Percentiles rank a stretch among this genome's conserved stretches.
Evolutionary conservation across 2,797 vertebrate species (phyloP).

Genomic region (Galagoides demidoff): DNA sequence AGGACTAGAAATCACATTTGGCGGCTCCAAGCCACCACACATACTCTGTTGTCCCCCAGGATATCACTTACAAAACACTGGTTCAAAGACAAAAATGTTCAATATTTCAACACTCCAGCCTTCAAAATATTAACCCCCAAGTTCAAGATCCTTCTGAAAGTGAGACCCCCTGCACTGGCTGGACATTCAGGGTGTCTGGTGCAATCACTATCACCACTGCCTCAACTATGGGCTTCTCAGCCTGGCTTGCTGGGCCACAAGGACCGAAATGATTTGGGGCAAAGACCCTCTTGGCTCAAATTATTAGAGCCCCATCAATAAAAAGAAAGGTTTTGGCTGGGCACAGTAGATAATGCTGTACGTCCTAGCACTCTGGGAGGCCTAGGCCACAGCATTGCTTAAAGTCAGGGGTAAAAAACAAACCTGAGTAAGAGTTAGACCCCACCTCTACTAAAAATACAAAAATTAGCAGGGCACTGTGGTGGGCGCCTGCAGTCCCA

Average conservation of each 20-base stretch:
- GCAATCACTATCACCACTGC: rapidly evolving
- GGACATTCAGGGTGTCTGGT: rapidly evolving
- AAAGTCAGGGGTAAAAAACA: too few relatives aligned
- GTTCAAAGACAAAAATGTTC: not conserved
- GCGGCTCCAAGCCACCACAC: not conserved
- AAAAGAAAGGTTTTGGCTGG: not conserved
- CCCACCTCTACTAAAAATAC: too few relatives aligned
- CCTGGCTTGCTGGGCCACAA: not conserved
- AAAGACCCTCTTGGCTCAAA: not conserved
- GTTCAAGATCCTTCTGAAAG: not conserved
- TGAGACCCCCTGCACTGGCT: rapidly evolving
- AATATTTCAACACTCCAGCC: not conserved
- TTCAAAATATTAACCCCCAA: not conserved
- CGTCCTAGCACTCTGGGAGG: too few relatives aligned
- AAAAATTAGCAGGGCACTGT: too few relatives aligned
- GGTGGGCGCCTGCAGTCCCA: too few relatives aligned
- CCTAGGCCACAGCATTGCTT: too few relatives aligned
- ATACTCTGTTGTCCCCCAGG: not conserved
- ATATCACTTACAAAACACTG: not conserved
- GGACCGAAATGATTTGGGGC: not conserved
- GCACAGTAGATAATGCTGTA: too few relatives aligned
- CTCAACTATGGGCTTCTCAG: rapidly evolving
- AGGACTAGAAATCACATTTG: not conserved
- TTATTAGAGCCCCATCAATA: not conserved
- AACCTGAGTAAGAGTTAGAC: too few relatives aligned